These are phyloP conservation scores for Calidris pugnax DNA, from an alignment of 2,113 vertebrate species.

Conservation along the genomic window DNA sequence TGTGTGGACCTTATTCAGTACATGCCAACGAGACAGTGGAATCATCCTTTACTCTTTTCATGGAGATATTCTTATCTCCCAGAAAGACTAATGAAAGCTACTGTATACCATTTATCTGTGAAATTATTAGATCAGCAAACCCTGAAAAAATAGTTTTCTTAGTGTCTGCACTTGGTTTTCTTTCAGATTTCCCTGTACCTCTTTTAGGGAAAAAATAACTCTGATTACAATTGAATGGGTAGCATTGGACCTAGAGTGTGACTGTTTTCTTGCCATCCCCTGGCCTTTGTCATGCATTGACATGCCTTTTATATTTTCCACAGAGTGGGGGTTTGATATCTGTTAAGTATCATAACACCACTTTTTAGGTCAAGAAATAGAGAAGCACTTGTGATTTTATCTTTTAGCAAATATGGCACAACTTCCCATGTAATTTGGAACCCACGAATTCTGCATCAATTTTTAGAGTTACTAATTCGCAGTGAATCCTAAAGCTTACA, in stretches of 20 bases:
- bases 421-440: not conserved
- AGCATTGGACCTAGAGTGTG: rapidly evolving
- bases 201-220: not conserved
- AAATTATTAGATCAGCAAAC: not conserved
- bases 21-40: not conserved
- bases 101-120: not conserved
- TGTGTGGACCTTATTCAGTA: not conserved
- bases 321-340: rapidly evolving
- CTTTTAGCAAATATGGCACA: rapidly evolving
- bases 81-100: not conserved
- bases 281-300: not conserved
- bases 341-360: not conserved
- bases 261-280: not conserved
- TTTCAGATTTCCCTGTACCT: not conserved
- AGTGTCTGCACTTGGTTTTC: not conserved
- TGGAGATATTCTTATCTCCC: not conserved
- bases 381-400: not conserved
- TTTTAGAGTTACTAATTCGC: not conserved
- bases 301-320: not conserved
- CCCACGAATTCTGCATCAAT: not conserved
- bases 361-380: not conserved
- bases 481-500: not conserved
- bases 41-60: not conserved
- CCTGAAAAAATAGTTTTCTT: not conserved
- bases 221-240: not conserved